Conservation (phyloP, 2,113 vertebrate genomes). For the Platichthys stellatus region DNA sequence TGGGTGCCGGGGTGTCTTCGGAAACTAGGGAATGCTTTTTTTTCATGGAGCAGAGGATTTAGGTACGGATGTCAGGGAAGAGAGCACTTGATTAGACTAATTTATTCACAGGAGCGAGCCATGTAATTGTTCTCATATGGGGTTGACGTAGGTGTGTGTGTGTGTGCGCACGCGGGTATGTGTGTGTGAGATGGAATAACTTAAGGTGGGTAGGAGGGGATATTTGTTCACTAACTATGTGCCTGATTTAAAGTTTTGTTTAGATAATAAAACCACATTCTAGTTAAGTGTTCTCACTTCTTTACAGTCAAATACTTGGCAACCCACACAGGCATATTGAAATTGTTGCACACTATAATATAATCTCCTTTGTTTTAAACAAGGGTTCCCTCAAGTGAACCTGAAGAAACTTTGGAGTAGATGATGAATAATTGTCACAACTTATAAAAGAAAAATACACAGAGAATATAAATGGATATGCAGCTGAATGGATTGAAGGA, state of each 20-base stretch:
- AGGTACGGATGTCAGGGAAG: conserved; percentile 59
- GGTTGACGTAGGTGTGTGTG: conserved; percentile 23
- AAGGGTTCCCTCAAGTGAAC: not conserved
- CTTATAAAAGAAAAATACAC: not conserved
- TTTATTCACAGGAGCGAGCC: conserved; percentile 62
- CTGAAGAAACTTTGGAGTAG: not conserved
- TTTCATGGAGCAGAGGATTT: conserved; percentile 50
- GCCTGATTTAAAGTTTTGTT: conserved; percentile 1
- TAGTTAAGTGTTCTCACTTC: not conserved
- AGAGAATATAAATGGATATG: not conserved
- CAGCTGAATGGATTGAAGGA: no score
- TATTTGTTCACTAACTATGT: conserved; percentile 28
- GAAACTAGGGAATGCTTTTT: conserved; percentile 29
- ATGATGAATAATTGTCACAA: not conserved
- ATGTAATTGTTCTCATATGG: conserved; percentile 63
- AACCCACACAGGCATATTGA: not conserved
- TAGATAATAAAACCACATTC: not conserved
- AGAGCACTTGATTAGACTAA: conserved; percentile 63
- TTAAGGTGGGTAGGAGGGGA: not conserved
- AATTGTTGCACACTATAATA: not conserved
- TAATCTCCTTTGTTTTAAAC: not conserved
- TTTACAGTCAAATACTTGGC: not conserved
- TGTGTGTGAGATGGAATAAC: conserved; percentile 15
- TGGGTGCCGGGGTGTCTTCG: conserved; percentile 21
- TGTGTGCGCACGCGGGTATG: not conserved